phyloP scores from a whole-genome alignment of 2,113 vertebrate genomes.

The Carollia perspicillata region DNA sequence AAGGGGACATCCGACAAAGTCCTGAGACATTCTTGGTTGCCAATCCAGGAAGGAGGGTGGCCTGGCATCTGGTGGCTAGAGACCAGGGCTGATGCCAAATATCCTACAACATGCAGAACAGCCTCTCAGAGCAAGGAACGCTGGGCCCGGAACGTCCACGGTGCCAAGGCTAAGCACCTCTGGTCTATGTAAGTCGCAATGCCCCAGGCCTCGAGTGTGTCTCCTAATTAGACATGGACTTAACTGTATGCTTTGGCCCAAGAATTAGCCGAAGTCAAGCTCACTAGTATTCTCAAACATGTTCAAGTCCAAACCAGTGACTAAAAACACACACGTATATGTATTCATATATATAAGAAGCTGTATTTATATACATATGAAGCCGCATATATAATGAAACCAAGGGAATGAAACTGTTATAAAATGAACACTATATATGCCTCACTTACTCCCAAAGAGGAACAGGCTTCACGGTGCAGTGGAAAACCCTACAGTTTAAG shows the following conservation, averaged over 20 bases:
- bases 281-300: background rate
- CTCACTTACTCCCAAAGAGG: background rate
- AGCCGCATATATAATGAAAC: too few relatives aligned
- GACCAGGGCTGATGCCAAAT: background rate
- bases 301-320: background rate
- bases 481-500: background rate
- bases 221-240: background rate
- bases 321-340: background rate
- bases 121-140: background rate
- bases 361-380: too few relatives aligned
- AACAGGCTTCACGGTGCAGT: background rate
- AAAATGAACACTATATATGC: background rate
- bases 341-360: too few relatives aligned
- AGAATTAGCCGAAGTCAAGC: background rate
- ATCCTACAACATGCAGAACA: background rate
- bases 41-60: background rate
- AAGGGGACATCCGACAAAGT: background rate
- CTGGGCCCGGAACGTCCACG: background rate
- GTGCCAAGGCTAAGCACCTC: background rate
- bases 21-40: background rate
- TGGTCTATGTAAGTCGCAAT: background rate
- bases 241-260: background rate
- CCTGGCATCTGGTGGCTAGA: background rate
- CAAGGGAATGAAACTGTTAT: background rate
- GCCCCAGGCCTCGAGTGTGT: background rate